Evolutionary conservation across 2,888 invertebrate genomes (phyloP).

Genomic region (Ormyrus thymus): DNA sequence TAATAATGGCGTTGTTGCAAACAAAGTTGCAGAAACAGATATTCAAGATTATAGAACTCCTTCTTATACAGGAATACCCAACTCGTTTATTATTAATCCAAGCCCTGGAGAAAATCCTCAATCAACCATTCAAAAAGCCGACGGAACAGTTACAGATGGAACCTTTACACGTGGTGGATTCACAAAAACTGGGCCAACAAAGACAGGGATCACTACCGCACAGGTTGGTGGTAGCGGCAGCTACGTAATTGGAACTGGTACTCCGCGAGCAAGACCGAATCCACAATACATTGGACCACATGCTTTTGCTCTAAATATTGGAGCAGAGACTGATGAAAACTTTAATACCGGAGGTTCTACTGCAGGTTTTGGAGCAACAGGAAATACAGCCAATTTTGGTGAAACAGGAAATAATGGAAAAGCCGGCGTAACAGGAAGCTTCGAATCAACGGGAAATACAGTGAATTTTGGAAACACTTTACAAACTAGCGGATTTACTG

Average conservation of each 20-base stretch:
- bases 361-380: not conserved
- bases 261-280: constrained; percentile 60
- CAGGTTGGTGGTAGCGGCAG: constrained; percentile 69
- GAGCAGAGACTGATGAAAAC: constrained; percentile 29
- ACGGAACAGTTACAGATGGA: constrained; percentile 36
- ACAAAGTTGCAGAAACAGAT: constrained; percentile 68
- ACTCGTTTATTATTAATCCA: constrained; percentile 67
- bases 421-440: not conserved
- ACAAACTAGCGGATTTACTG: not conserved
- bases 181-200: constrained; percentile 70
- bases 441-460: constrained; percentile 9
- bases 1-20: constrained; percentile 66
- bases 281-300: constrained; percentile 68
- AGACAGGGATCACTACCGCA: constrained; percentile 70
- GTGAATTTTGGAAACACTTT: constrained; percentile 2
- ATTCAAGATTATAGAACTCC: constrained; percentile 66
- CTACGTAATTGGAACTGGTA: constrained; percentile 65
- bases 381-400: constrained; percentile 4
- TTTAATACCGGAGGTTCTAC: not conserved
- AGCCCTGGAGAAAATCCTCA: constrained; percentile 60
- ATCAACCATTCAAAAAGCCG: constrained; percentile 40
- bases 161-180: constrained; percentile 65
- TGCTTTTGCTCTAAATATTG: constrained; percentile 66
- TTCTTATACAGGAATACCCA: constrained; percentile 65
- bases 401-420: not conserved